Percentiles rank a stretch among this genome's conserved stretches.
These are phyloP conservation scores for Vulpes lagopus DNA, from an alignment of 2,113 vertebrate genomes.

Conservation along the genomic window DNA sequence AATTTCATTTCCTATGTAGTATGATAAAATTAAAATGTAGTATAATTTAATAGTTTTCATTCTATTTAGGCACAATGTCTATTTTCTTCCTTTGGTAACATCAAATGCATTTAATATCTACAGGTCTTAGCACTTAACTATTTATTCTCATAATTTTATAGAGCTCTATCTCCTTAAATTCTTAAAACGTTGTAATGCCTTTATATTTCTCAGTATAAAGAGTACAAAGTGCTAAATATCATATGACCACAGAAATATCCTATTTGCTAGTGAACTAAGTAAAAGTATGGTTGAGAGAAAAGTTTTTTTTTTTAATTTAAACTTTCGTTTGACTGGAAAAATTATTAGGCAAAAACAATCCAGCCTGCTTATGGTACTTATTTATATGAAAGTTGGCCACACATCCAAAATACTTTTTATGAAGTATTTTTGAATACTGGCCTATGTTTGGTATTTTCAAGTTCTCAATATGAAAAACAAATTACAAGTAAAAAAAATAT, in stretches of 20 bases:
- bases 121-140: background rate
- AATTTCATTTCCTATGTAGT: background rate
- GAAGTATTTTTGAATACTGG: background rate
- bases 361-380: background rate
- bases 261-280: background rate
- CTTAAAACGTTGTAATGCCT: background rate
- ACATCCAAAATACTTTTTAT: background rate
- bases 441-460: background rate
- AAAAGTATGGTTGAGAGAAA: background rate
- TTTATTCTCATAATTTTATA: conserved; percentile 12
- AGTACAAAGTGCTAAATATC: background rate
- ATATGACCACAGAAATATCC: background rate
- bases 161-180: background rate
- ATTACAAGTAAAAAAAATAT: background rate
- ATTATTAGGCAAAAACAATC: background rate
- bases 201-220: background rate
- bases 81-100: background rate
- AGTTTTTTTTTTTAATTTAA: background rate
- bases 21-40: conserved; percentile 12
- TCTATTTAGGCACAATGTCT: background rate
- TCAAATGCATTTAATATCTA: background rate
- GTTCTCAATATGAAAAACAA: background rate
- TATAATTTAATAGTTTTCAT: background rate
- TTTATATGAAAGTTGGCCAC: background rate
- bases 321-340: background rate